Base-by-base conservation (phyloP, 2,888 invertebrate genomes). In the Beris chalybata region DNA sequence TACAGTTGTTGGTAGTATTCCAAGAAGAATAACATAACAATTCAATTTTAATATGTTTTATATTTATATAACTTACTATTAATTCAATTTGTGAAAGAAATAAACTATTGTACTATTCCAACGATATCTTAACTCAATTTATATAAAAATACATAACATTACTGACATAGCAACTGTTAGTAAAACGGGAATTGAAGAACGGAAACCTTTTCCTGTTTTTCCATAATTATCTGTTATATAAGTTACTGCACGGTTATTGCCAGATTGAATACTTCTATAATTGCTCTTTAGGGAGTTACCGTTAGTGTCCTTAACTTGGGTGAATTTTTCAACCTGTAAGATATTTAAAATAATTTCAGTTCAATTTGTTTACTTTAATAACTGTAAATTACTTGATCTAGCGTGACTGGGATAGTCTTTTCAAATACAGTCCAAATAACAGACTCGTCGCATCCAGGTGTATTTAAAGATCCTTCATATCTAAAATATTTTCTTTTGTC, bases 401-500 rank as follows among this genome's bases (percentile, higher is more conserved):
- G 72, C 0, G 85, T 85, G 53, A 87, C 80, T 1, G 84, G 82
- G 53, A 84, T 78, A 29, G 83, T 83, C 32, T 85, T 81, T 0
- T 82, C 81, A 65, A 87, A 80, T 3, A 92, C 84, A 31, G 89
- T 88, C 90, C 91, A 91, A 4, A 85, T 84, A n/a, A 91, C 89
- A 0, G 84, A 84, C 76, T 92, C 91, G 61, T 85, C 85, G 75
- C 91, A 92, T 4, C 74, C 82, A 9, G 91, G 91, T 0, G 91
- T 90, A 3, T 91, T 91, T 70, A 92, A 80, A 0, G 91, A 91
- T 0, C 91, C 91, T 1, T 85, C 79, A 74, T 91, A 91, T 31
- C 87, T 83, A 67, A 79, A 75, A 77, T 84, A 90, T 74, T 85
- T 89, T 66, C 79, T 69, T 57, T 53, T 68, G n/a, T 70, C 64